A percentile compares a stretch with the other conserved stretches of the same genome.
These are phyloP conservation scores for Sitobion miscanthi DNA, from an alignment of 1,140 invertebrate species.

Conservation along the genomic window DNA sequence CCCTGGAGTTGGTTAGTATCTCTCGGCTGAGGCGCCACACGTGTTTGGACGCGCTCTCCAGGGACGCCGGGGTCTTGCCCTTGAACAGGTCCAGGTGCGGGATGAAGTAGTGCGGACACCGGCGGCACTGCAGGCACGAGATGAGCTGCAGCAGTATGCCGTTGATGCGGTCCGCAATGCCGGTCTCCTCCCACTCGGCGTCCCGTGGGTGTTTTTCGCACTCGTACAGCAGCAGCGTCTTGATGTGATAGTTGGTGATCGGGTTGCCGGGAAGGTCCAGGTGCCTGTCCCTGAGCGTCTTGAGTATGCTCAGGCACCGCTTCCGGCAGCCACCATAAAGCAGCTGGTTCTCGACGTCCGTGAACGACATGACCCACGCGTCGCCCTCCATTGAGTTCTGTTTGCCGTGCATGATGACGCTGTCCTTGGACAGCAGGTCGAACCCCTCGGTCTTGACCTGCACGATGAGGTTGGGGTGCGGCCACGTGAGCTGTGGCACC, in stretches of 20 bases:
- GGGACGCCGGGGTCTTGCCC: slow-evolving; percentile 88
- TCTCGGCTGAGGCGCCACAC: slow-evolving; percentile 93
- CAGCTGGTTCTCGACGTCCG: slow-evolving; percentile 91
- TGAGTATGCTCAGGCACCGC: slow-evolving; percentile 90
- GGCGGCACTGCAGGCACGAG: slow-evolving; percentile 93
- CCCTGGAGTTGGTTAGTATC: slow-evolving; percentile 90
- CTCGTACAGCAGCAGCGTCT: slow-evolving; percentile 93
- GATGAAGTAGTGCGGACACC: slow-evolving; percentile 95
- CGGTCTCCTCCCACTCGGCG: slow-evolving; percentile 93
- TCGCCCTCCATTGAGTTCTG: slow-evolving; percentile 97
- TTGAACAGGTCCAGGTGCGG: slow-evolving; percentile 92
- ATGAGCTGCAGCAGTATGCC: slow-evolving; percentile 96
- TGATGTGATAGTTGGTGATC: slow-evolving; percentile 93
- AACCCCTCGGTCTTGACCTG: slow-evolving; percentile 98
- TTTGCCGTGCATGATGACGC: slow-evolving; percentile 84
- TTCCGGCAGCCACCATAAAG: slow-evolving; percentile 87
- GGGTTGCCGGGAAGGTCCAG: slow-evolving; percentile 92
- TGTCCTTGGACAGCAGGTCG: slow-evolving; percentile 92
- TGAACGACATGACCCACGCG: slow-evolving; percentile 95
- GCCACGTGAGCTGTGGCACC: slow-evolving; percentile 88
- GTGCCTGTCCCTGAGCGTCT: slow-evolving; percentile 92
- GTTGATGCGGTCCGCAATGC: slow-evolving; percentile 93
- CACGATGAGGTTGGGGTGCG: slow-evolving; percentile 90
- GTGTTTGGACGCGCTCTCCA: slow-evolving; percentile 97
- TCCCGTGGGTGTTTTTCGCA: slow-evolving; percentile 98